Evolutionary conservation across 2,113 vertebrate species (phyloP), one percentile per base, ranked within the genome.

Genomic region (Motacilla tschutschensis): DNA sequence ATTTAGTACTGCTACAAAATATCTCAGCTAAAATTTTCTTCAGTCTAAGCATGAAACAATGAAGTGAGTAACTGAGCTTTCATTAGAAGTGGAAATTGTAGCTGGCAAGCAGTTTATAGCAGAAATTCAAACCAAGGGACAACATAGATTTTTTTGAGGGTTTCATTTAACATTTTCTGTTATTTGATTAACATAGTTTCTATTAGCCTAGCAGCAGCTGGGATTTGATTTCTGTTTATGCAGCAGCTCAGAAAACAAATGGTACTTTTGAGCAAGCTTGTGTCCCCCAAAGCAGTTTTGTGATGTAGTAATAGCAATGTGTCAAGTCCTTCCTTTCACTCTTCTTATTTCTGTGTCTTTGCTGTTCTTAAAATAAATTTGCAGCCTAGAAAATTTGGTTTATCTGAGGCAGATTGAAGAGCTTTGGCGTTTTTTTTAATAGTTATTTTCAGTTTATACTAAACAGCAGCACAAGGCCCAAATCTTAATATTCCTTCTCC

Each of bases 111-210:
- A 46, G 47, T 79, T 90, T 41, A 74, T 18, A 90, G 58, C 33
- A 79, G 36, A 26, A 53, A 64, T 78, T 71, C 38, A 55, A 87
- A 75, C 17, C 26, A 51, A 48, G 46, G 28, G 24, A 75, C 43
- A 91, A 83, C 88, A 24, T 31, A 59, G 10, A 13, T 48, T 17
- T 54, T 54, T 88, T 74, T 10, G 24, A 43, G 33, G 24, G 35
- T 71, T 85, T 79, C 25, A 44, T 76, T 81, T 79, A 85, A 75
- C 29, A 12, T 74, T 84, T 76, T 66, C 47, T 82, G 25, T 57
- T 74, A 81, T 78, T 89, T 85, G 44, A 85, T 89, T 92, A 89
- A 78, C 44, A 55, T 16, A 69, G 33, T 29, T 80, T 82, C 80
- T 72, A 85, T 83, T 89, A 83, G 54, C 17, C 50, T 57, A 55